Evolutionary conservation across 2,888 invertebrate species (phyloP), one percentile per base, ranked within the genome.

Genomic region (Bruchidius siliquastri): DNA sequence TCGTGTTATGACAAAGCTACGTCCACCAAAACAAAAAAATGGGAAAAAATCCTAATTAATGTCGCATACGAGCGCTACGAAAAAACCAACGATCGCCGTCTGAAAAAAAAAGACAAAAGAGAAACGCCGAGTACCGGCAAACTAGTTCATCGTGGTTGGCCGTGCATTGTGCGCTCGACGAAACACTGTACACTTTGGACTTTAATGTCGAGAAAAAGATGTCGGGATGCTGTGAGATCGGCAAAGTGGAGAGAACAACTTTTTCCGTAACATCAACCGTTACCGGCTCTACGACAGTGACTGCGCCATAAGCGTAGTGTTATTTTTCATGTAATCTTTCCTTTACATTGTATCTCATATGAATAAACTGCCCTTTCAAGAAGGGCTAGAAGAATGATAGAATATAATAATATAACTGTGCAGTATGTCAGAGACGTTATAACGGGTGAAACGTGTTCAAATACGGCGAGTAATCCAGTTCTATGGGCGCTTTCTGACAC

Each of bases 231-330:
- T 32, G 18, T 74, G 70, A 70, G 72, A 74, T 13, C 72, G 74
- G 70, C 67, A 67, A 74, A 71, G 72, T 74, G 72, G 74, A 67
- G 66, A 72, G 72, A 74, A 70, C 74, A 67, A 72, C 74, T 74
- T 74, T 74, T 74, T 74, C 70, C 72, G 73, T 67, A 74, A 72
- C 70, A 67, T 67, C 69, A 74, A 74, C 74, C 74, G 74, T 74
- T 74, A 74, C 72, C 71, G 21, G 2, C 67, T 67, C 26, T 26
- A 8, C 26, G 26, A 26, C 26, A 4, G 26, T 26, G 71, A 69
- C 69, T 69, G 71, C 71, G 73, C 73, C 49, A 49, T 49, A 49
- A 49, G 49, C 49, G 49, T 49, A 49, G 6, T 49, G 1, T 13
- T 1, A 49, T 49, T 49, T 49, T 26, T n/a, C n/a, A n/a, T n/a